A percentile compares a stretch with the other conserved stretches of the same genome.
Conservation (phyloP, 2,797 vertebrate genomes). For the Acrossocheilus fasciatus region DNA sequence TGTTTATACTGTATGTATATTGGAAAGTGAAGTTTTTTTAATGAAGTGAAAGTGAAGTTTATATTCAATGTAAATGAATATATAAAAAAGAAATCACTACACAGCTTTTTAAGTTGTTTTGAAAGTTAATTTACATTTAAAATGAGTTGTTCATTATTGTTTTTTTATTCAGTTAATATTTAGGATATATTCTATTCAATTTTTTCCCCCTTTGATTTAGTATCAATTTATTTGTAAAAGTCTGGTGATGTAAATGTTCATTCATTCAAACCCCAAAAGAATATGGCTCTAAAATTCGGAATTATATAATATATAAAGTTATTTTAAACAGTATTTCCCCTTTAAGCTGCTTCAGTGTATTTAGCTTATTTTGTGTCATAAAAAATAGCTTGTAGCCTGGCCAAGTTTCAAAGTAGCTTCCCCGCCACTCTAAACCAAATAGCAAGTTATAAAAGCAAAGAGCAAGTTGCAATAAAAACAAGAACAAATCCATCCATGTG, state of each 20-base stretch:
- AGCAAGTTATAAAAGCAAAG: slow-evolving; percentile 26
- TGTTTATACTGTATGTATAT: background rate
- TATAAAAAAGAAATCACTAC: background rate
- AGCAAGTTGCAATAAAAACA: slow-evolving; percentile 26
- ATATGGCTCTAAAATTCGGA: background rate
- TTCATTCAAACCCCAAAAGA: background rate
- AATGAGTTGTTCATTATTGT: background rate
- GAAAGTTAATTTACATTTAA: background rate
- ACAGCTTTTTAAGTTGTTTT: too few relatives aligned
- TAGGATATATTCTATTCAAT: background rate
- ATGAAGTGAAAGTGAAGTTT: background rate
- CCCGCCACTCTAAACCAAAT: background rate
- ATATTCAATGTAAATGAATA: background rate
- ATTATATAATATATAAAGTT: background rate
- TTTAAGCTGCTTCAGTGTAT: background rate
- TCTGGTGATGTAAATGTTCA: too few relatives aligned
- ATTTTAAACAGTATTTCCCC: background rate
- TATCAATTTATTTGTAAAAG: background rate
- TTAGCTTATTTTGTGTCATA: background rate
- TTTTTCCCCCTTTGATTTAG: background rate
- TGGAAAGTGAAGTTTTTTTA: background rate
- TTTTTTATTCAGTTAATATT: background rate
- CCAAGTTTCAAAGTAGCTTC: slow-evolving; percentile 7
- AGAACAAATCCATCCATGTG: background rate
- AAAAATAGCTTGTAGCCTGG: background rate